A percentile compares a stretch with the other conserved stretches of the same genome.
These are phyloP conservation scores for Spilogale gracilis DNA, from an alignment of 2,113 vertebrate genomes.

Conservation along the genomic window DNA sequence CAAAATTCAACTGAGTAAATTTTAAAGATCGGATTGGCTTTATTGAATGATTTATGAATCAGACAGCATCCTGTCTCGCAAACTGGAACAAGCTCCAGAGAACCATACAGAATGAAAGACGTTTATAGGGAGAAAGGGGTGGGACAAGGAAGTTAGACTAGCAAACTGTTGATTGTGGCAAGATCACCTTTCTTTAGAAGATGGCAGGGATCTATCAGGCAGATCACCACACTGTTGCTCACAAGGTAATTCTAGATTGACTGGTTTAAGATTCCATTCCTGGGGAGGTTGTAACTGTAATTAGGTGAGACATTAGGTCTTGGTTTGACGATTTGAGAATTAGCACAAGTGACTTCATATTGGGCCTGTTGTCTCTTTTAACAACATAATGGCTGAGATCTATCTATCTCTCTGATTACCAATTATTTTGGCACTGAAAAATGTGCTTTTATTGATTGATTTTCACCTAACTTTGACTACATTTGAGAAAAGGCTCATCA, in stretches of 20 bases:
- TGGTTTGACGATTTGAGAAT: neutral
- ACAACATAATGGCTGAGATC: neutral
- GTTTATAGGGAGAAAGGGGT: neutral
- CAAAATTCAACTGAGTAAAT: neutral
- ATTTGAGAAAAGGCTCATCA: neutral
- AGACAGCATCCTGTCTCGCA: neutral
- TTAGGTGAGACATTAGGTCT: neutral
- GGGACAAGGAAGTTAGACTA: neutral
- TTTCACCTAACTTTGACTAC: neutral
- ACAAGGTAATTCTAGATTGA: neutral
- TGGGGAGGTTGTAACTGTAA: neutral
- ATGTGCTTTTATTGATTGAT: slow-evolving; percentile 11
- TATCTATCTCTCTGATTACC: neutral
- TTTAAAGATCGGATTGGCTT: neutral
- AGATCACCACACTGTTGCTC: neutral
- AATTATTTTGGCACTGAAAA: neutral
- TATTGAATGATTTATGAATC: neutral
- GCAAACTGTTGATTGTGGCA: neutral
- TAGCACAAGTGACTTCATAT: neutral
- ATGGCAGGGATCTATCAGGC: neutral
- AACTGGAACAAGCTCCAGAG: neutral
- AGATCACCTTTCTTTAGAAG: neutral
- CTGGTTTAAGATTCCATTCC: neutral
- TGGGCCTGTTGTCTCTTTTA: neutral
- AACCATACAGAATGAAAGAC: neutral